A percentile compares a stretch with the other conserved stretches of the same genome.
Conservation (phyloP, 30 jellyfish, hydroid and myxozoan genomes). For the Hydra vulgaris region DNA sequence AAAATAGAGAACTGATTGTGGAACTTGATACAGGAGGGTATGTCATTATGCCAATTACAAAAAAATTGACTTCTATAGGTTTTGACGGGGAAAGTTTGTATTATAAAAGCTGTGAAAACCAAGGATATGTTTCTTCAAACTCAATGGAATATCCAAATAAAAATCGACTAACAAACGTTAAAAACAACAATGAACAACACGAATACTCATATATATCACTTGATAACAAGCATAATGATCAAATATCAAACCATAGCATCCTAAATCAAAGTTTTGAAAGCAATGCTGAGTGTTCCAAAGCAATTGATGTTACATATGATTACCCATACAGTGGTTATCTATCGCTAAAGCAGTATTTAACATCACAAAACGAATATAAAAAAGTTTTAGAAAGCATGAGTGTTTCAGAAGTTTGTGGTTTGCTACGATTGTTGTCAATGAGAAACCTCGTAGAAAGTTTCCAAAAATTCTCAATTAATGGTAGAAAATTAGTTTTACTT, state of each 20-base stretch:
- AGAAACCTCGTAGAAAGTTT: not conserved
- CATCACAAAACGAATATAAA: not conserved
- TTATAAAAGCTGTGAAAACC: constrained; percentile 2
- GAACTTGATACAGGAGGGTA: constrained; percentile 30
- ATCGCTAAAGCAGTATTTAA: not conserved
- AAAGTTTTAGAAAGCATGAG: not conserved
- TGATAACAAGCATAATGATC: constrained; percentile 3
- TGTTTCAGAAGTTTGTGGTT: constrained; percentile 6
- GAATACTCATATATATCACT: constrained; percentile 3
- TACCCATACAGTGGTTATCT: constrained; percentile 13
- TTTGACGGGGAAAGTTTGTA: not conserved
- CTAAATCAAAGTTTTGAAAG: not conserved
- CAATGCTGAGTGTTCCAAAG: not conserved
- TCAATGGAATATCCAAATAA: not conserved
- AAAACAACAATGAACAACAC: not conserved
- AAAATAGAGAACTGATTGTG: constrained; percentile 9
- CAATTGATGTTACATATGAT: not conserved
- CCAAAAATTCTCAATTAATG: constrained; percentile 9
- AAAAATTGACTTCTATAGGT: constrained; percentile 1
- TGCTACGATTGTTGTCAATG: constrained; percentile 1
- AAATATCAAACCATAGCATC: not conserved
- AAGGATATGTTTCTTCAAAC: not conserved
- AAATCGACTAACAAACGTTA: too few species aligned
- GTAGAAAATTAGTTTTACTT: constrained; percentile 5
- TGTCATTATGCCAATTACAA: constrained; percentile 16